Conservation (phyloP, 2,797 vertebrate species). For the Valencia hispanica region DNA sequence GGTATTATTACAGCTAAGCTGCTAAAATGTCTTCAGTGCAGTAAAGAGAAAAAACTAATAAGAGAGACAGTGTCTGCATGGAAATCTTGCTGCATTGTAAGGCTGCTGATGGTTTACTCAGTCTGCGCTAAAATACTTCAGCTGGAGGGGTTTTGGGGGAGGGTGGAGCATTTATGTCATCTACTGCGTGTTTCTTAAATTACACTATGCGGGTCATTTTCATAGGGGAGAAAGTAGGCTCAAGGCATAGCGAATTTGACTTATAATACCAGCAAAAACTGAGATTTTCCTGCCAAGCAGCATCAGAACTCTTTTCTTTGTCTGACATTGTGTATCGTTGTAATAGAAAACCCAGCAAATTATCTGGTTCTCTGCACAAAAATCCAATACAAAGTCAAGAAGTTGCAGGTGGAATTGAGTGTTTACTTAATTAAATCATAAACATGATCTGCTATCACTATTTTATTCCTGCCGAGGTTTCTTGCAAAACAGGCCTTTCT, state of each 20-base stretch:
- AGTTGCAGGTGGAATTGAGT: neutral
- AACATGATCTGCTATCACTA: neutral
- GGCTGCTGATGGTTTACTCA: slow-evolving; percentile 35
- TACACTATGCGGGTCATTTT: slow-evolving; percentile 86
- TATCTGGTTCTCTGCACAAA: slow-evolving; percentile 15
- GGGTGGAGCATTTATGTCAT: slow-evolving; percentile 83
- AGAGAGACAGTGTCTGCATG: slow-evolving; percentile 19
- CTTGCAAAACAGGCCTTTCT: neutral
- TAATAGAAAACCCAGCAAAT: slow-evolving; percentile 37
- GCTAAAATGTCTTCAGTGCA: slow-evolving; percentile 36
- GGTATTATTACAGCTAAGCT: slow-evolving; percentile 19
- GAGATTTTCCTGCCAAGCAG: slow-evolving; percentile 60
- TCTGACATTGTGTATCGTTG: slow-evolving; percentile 47
- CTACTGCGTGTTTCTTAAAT: slow-evolving; percentile 85
- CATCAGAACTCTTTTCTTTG: slow-evolving; percentile 59
- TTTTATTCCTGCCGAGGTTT: neutral
- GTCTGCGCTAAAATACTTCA: slow-evolving; percentile 52
- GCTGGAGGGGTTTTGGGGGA: slow-evolving; percentile 78
- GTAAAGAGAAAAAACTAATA: slow-evolving; percentile 26
- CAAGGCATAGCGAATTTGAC: slow-evolving; percentile 86
- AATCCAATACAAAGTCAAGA: slow-evolving; percentile 20
- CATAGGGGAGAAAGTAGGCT: slow-evolving; percentile 73
- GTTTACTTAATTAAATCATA: neutral
- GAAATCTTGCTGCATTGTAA: slow-evolving; percentile 28
- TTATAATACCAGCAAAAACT: slow-evolving; percentile 86